Evolutionary conservation across 1,140 invertebrate species (phyloP).

Genomic region (Archivesica marissinica): DNA sequence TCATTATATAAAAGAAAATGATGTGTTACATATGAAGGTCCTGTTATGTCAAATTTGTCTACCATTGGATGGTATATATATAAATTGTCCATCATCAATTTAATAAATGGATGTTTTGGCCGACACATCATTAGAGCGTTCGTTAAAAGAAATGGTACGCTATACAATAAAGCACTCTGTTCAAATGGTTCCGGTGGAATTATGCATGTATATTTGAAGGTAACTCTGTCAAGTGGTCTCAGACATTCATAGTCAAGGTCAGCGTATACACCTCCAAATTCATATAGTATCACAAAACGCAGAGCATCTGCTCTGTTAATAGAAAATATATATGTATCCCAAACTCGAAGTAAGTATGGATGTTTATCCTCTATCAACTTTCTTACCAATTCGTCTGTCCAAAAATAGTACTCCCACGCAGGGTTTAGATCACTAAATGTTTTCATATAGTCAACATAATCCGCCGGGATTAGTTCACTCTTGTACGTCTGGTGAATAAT

Average conservation of each 20-base stretch:
- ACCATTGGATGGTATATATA: neutral
- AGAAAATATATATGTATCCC: slow-evolving; percentile 67
- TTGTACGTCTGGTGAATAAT: slow-evolving; percentile 40
- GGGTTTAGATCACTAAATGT: slow-evolving; percentile 39
- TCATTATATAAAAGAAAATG: slow-evolving; percentile 21
- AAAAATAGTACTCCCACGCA: slow-evolving; percentile 78
- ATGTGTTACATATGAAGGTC: neutral
- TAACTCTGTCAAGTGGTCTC: slow-evolving; percentile 65
- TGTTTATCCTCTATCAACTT: slow-evolving; percentile 69
- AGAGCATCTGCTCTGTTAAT: slow-evolving; percentile 74
- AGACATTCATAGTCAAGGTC: slow-evolving; percentile 77
- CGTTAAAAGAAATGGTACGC: neutral
- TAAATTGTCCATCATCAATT: neutral
- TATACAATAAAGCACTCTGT: slow-evolving; percentile 50
- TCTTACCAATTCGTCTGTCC: slow-evolving; percentile 75
- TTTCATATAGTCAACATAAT: neutral
- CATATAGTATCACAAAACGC: slow-evolving; percentile 75
- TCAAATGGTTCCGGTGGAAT: slow-evolving; percentile 75
- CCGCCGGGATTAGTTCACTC: neutral
- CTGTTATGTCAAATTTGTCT: neutral
- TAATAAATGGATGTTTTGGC: slow-evolving; percentile 42
- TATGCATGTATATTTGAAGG: slow-evolving; percentile 72
- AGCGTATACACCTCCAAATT: slow-evolving; percentile 77
- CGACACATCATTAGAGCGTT: slow-evolving; percentile 46
- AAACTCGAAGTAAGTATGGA: slow-evolving; percentile 69